Evolutionary conservation across 2,888 invertebrate genomes (phyloP), one percentile per base, ranked within the genome.

Genomic region (Deilephila elpenor): DNA sequence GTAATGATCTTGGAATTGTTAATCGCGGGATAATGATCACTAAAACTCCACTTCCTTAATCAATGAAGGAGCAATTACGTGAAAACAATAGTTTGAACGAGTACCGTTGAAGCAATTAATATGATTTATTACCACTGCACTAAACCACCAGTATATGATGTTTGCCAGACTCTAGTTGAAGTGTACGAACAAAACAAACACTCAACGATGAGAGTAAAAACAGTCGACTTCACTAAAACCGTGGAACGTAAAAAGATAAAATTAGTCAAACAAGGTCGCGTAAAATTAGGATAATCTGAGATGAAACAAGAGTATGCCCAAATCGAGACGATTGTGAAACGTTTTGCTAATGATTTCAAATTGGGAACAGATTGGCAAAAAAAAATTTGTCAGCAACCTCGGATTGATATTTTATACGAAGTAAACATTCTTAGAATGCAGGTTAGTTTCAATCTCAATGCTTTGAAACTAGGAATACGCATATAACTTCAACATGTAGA

Each of bases 71-170:
- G 17, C 14, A 72, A 56, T 72, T 64, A 62, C 56, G 7, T n/a
- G 56, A 72, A 64, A 72, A 72, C 64, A 72, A 72, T 72, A 53
- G 64, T 53, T 61, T n/a, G 5, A 59, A 62, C 62, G 20, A 67
- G 59, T 25, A 67, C 32, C 59, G 64, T 53, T 64, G 64, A 32
- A 59, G 64, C 64, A 64, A 77, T 80, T 78, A 76, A 56, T 67
- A 77, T 75, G 79, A 79, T 80, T 80, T 80, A 83, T 78, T 74
- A 51, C 59, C 72, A 59, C 76, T 76, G 74, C 74, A 76, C 79
- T 80, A 76, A 80, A 79, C 76, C 81, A 83, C 79, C 74, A 59
- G 73, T 75, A 70, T 75, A 64, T 80, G 85, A 84, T 75, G 75
- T 53, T 83, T 79, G 77, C 80, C 85, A 85, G 86, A 80, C 79